These are phyloP conservation scores for Myopa testacea DNA, from an alignment of 2,888 invertebrate genomes.

Conservation along the genomic window DNA sequence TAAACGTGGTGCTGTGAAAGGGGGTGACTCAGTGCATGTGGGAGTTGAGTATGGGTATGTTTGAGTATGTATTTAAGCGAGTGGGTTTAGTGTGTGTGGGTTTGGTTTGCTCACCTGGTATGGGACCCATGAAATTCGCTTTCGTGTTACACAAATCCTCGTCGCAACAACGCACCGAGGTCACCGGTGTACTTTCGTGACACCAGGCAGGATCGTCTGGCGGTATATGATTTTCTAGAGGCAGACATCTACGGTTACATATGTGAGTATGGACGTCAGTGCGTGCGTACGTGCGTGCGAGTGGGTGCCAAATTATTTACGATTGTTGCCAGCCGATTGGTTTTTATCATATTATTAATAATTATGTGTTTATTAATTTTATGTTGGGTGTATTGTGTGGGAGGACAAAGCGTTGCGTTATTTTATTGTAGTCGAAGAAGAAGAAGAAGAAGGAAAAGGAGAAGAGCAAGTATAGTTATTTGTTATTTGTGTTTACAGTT, in stretches of 20 bases:
- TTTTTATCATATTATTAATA: not conserved
- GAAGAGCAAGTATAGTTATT: not conserved
- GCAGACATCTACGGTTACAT: conserved; percentile 72
- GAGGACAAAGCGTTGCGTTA: too few relatives aligned
- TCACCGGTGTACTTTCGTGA: conserved; percentile 66
- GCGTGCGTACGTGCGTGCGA: not conserved
- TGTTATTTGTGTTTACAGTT: too few relatives aligned
- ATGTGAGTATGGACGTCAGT: not conserved
- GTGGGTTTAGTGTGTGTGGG: conserved; percentile 28
- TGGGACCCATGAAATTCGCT: conserved; percentile 59
- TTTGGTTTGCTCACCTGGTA: conserved; percentile 62
- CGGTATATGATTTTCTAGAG: conserved; percentile 72
- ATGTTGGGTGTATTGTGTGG: too few relatives aligned
- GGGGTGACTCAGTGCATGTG: conserved; percentile 23
- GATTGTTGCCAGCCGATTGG: not conserved
- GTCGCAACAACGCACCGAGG: conserved; percentile 72
- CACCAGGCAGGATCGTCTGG: conserved; percentile 75
- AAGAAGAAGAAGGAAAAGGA: not conserved
- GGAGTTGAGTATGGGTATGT: conserved; percentile 30
- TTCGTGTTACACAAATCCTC: conserved; percentile 79
- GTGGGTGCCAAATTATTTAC: not conserved
- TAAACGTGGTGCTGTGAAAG: not conserved
- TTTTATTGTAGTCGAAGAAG: too few relatives aligned
- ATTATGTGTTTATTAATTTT: not conserved
- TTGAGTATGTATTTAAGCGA: conserved; percentile 35